Percentiles rank a stretch among this genome's conserved stretches.
Conservation (phyloP, 2,797 vertebrate species). For the Gymnopithys bicolor region DNA sequence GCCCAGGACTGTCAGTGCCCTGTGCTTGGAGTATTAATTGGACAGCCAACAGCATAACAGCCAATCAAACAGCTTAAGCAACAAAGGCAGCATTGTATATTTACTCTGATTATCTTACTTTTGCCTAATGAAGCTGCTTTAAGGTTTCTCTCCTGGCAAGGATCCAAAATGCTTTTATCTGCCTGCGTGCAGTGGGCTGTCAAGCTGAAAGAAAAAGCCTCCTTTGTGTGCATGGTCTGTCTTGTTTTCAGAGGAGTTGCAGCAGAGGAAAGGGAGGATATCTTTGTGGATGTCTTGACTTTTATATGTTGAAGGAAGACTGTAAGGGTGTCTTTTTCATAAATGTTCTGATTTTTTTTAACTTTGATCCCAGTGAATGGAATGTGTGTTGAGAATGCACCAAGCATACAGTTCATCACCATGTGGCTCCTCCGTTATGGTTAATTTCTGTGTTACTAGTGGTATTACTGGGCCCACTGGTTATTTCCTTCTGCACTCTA, state of each 20-base stretch:
- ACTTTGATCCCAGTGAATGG: slow-evolving; percentile 2
- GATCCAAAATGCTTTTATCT: slow-evolving; percentile 69
- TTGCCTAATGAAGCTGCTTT: slow-evolving; percentile 71
- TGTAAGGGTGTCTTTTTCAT: slow-evolving; percentile 19
- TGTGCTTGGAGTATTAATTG: slow-evolving; percentile 63
- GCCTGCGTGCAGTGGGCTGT: slow-evolving; percentile 52
- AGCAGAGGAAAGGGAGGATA: background rate
- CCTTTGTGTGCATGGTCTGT: slow-evolving; percentile 47
- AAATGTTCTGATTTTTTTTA: background rate
- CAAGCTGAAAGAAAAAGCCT: slow-evolving; percentile 57
- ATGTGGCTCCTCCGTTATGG: background rate
- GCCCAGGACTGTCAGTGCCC: slow-evolving; percentile 8
- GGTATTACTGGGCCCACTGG: background rate
- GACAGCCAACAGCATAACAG: slow-evolving; percentile 29
- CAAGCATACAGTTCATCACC: background rate
- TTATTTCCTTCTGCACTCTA: background rate
- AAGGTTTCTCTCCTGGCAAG: slow-evolving; percentile 65
- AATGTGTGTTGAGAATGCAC: background rate
- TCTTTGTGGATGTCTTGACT: slow-evolving; percentile 25
- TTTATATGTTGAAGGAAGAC: slow-evolving; percentile 22
- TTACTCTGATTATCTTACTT: slow-evolving; percentile 73
- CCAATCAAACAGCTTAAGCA: slow-evolving; percentile 66
- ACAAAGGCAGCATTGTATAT: slow-evolving; percentile 67
- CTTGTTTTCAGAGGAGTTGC: background rate
- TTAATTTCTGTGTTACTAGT: background rate